These are phyloP conservation scores for Myripristis jacobus DNA, from an alignment of 2,797 vertebrate genomes.

Conservation along the genomic window DNA sequence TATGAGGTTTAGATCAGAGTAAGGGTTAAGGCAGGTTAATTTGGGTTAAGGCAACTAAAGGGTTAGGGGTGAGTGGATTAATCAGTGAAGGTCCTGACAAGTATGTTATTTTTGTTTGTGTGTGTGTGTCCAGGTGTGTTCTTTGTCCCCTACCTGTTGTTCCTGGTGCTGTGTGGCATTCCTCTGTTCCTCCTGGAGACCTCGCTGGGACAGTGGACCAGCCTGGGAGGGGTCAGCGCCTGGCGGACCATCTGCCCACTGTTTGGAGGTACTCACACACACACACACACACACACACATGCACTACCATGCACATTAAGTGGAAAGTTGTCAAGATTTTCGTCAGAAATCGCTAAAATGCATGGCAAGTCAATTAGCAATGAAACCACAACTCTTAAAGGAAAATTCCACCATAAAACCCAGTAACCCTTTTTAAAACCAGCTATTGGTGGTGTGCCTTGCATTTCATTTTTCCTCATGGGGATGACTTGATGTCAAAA, in stretches of 20 bases:
- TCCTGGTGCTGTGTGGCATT: conserved; percentile 92
- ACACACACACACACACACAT: too few relatives aligned
- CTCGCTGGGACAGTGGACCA: conserved; percentile 85
- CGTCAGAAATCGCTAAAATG: too few relatives aligned
- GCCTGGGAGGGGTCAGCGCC: conserved; percentile 90
- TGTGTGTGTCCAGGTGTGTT: conserved; percentile 87
- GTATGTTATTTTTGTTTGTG: conserved; percentile 1
- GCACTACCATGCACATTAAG: too few relatives aligned
- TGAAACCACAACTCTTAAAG: too few relatives aligned
- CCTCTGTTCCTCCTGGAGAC: conserved; percentile 93
- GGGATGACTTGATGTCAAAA: too few relatives aligned
- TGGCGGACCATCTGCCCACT: conserved; percentile 92
- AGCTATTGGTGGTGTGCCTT: too few relatives aligned
- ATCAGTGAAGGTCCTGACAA: background rate
- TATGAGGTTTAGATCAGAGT: background rate
- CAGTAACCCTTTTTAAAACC: too few relatives aligned
- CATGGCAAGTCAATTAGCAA: too few relatives aligned
- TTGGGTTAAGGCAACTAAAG: background rate
- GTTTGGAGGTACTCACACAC: conserved; percentile 86
- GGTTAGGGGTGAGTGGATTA: background rate
- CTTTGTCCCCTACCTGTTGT: conserved; percentile 93
- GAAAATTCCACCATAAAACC: too few relatives aligned
- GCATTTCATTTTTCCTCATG: too few relatives aligned
- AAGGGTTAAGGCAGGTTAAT: background rate
- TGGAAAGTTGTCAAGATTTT: too few relatives aligned